These are phyloP conservation scores for Colius striatus DNA, from an alignment of 2,113 vertebrate genomes.

Conservation along the genomic window DNA sequence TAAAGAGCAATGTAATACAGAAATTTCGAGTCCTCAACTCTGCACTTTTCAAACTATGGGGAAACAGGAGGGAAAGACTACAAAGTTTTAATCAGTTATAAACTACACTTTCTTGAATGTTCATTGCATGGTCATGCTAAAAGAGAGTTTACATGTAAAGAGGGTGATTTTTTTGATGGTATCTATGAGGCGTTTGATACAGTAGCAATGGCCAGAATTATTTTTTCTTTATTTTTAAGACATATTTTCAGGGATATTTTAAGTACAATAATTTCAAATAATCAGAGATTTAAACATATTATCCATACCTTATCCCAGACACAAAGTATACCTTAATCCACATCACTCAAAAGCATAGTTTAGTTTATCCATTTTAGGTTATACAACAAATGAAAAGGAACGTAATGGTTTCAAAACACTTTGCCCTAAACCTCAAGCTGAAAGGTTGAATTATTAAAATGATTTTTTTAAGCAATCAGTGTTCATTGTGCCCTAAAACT, in stretches of 20 bases:
- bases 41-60: neutral
- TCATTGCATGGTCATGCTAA: neutral
- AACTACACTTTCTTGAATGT: neutral
- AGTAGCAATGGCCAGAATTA: neutral
- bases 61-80: neutral
- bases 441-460: slow-evolving; percentile 61
- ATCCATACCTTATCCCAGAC: slow-evolving; percentile 23
- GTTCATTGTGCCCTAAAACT: slow-evolving; percentile 59
- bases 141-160: neutral
- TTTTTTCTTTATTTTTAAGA: neutral
- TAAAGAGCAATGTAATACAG: neutral
- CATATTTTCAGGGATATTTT: neutral
- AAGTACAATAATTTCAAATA: slow-evolving; percentile 44
- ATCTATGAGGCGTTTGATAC: neutral
- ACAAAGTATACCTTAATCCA: slow-evolving; percentile 33
- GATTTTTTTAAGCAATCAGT: slow-evolving; percentile 66
- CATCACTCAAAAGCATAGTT: neutral
- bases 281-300: slow-evolving; percentile 18
- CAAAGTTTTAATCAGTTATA: neutral
- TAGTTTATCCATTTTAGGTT: slow-evolving; percentile 44
- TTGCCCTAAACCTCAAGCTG: slow-evolving; percentile 22
- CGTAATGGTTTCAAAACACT: slow-evolving; percentile 46
- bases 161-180: neutral
- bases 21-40: neutral
- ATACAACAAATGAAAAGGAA: slow-evolving; percentile 54